Conservation (phyloP, 1,140 invertebrate species). For the Maniola jurtina region DNA sequence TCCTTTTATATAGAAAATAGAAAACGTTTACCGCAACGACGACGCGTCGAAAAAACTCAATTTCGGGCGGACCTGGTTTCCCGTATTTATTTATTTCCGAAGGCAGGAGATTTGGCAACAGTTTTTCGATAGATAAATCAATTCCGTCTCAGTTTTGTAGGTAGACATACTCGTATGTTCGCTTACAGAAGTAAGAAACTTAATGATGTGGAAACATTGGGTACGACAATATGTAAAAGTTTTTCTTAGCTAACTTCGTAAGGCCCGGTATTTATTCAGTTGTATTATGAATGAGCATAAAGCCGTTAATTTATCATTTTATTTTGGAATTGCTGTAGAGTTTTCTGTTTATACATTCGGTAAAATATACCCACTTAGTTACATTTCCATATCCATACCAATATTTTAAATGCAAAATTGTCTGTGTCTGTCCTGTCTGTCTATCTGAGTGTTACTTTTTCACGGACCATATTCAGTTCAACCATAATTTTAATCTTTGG, state of each 20-base stretch:
- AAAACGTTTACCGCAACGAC: conserved; percentile 5
- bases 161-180: not conserved
- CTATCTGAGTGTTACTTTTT: too few relatives aligned
- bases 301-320: too few relatives aligned
- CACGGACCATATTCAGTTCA: too few relatives aligned
- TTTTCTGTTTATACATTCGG: too few relatives aligned
- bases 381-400: too few relatives aligned
- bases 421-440: too few relatives aligned
- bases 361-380: too few relatives aligned
- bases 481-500: too few relatives aligned
- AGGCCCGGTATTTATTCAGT: not conserved
- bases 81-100: conserved; percentile 9
- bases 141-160: conserved; percentile 6
- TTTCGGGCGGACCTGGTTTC: conserved; percentile 6
- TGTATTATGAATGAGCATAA: not conserved
- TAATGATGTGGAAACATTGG: conserved; percentile 8
- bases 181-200: conserved; percentile 6
- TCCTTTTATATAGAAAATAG: not conserved
- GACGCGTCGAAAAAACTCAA: conserved; percentile 6
- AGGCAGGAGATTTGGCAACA: conserved; percentile 2
- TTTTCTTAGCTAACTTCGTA: not conserved
- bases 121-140: conserved; percentile 16
- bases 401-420: too few relatives aligned
- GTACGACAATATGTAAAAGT: conserved; percentile 12
- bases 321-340: too few relatives aligned